These are phyloP conservation scores for Glareola pratincola DNA, from an alignment of 2,113 vertebrate species.

Conservation along the genomic window DNA sequence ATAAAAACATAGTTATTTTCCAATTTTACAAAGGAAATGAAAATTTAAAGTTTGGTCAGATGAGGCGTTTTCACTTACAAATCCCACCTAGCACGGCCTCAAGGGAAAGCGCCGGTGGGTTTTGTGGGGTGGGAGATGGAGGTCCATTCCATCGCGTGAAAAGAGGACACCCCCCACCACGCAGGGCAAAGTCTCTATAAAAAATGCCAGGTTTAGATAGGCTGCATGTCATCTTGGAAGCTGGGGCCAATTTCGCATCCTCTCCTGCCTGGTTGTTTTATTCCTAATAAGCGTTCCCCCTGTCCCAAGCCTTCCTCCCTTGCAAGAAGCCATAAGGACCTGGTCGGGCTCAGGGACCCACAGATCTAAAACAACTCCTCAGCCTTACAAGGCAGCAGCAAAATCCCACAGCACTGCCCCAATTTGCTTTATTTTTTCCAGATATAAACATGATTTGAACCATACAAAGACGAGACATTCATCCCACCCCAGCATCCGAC, in stretches of 20 bases:
- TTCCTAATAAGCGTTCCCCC: background rate
- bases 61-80: background rate
- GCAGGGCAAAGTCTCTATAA: background rate
- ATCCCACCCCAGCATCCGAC: background rate
- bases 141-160: rapidly evolving
- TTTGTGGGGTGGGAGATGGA: background rate
- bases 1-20: background rate
- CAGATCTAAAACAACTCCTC: background rate
- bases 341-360: background rate
- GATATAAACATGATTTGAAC: background rate
- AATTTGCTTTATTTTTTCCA: background rate
- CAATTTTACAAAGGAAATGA: background rate
- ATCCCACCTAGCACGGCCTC: background rate
- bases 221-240: background rate
- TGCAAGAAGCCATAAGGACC: background rate
- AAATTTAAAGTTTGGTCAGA: background rate
- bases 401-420: background rate
- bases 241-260: background rate
- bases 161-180: background rate
- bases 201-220: background rate
- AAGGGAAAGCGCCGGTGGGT: rapidly evolving
- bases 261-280: background rate
- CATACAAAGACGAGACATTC: background rate
- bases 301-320: background rate
- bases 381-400: background rate